phyloP scores from a whole-genome alignment of 1,140 invertebrate species.

The Homarus americanus region DNA sequence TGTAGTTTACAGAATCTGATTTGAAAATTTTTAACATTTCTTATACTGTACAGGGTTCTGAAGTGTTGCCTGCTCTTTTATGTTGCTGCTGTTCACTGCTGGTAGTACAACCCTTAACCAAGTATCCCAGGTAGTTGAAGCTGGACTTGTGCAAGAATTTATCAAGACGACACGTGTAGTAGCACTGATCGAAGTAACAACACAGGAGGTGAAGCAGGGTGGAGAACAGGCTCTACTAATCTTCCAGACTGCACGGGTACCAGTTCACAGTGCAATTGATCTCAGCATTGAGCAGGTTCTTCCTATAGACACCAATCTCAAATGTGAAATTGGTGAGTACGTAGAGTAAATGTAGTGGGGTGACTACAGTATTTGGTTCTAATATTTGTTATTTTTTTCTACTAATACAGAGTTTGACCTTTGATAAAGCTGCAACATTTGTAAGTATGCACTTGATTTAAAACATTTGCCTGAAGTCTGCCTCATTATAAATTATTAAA shows the following conservation, averaged over 20 bases:
- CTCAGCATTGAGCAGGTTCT: slow-evolving; percentile 62
- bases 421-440: no score
- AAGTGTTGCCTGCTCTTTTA: background rate
- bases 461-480: no score
- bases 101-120: slow-evolving; percentile 19
- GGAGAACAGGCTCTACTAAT: slow-evolving; percentile 64
- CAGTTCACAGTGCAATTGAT: slow-evolving; percentile 66
- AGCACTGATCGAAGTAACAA: slow-evolving; percentile 50
- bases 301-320: slow-evolving; percentile 63
- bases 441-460: no score
- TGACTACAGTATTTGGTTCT: background rate
- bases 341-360: background rate
- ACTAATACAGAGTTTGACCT: background rate
- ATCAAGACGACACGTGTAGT: slow-evolving; percentile 60
- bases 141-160: slow-evolving; percentile 56
- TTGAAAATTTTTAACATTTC: no score
- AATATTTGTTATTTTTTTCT: background rate
- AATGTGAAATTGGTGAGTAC: slow-evolving; percentile 68
- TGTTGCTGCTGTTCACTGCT: slow-evolving; percentile 1
- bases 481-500: no score
- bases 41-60: no score
- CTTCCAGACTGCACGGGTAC: slow-evolving; percentile 60
- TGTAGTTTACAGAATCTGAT: no score
- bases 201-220: slow-evolving; percentile 35
- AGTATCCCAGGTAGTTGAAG: slow-evolving; percentile 51